Base-by-base conservation (phyloP, 2,888 invertebrate genomes). In the Pogonocherus hispidulus region DNA sequence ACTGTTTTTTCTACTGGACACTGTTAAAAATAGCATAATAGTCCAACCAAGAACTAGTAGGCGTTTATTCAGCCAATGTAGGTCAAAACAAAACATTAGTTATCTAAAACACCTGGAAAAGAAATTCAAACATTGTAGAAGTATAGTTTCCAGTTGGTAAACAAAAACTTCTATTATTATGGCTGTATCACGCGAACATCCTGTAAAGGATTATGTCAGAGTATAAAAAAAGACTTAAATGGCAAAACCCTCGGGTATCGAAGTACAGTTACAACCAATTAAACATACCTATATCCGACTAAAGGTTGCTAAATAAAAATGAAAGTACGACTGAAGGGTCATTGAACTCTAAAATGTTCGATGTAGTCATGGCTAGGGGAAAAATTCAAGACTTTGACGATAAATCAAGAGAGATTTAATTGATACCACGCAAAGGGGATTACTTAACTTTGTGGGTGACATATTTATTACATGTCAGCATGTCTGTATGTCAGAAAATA, bases 251-350 rank as follows among this genome's bases (percentile, higher is more conserved):
- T 41, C 41, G 5, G 41, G 41, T 41, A 41, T 41, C 41, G 41
- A 5, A 14, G 41, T 41, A 41, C 41, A 16, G 41, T 41, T 41
- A 41, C 41, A 41, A 16, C 41, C 41, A 41, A 41, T 41, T 41
- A 32, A 32, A 32, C 32, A 32, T n/a, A 41, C 41, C 11, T n/a
- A 41, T 41, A 41, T 41, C 41, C 16, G 41, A n/a, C 41, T 16
- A 41, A n/a, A 41, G n/a, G 41, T 41, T 41, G 41, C 41, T 41
- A 41, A 41, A 41, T 41, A 41, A 41, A 41, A 41, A 41, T 41
- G 41, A 41, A 41, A 41, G 41, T 41, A 41, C 41, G n/a, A n/a
- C 41, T 2, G 14, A 0, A 14, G 14, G 41, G 41, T 41, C 41
- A 41, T 14, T 14, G 41, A 41, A 41, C 41, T 16, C 8, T 32